Evolutionary conservation across 2,797 vertebrate species (phyloP).

Genomic region (Adelosebastes latens): DNA sequence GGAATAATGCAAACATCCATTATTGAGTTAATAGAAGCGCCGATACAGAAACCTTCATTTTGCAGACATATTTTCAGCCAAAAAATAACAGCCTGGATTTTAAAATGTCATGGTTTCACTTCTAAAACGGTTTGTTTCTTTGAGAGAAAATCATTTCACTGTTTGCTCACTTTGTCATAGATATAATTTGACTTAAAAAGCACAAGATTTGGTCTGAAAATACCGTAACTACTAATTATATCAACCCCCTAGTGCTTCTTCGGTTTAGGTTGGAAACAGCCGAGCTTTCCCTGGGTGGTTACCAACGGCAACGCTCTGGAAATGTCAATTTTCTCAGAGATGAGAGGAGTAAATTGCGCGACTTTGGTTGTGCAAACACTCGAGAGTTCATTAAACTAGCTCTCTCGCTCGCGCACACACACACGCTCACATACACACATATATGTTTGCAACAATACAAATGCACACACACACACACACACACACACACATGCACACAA

Average conservation of each 20-base stretch:
- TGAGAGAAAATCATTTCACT: not conserved
- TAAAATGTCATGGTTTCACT: slow-evolving; percentile 12
- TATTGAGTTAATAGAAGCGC: slow-evolving; percentile 27
- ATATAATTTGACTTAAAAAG: slow-evolving; percentile 9
- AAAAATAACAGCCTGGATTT: not conserved
- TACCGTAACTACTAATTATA: slow-evolving; percentile 43
- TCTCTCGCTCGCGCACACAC: not conserved
- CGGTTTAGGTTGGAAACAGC: slow-evolving; percentile 43
- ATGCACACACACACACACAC: not conserved
- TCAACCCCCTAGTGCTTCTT: slow-evolving; percentile 22
- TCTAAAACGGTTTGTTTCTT: not conserved
- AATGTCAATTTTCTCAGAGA: slow-evolving; percentile 70
- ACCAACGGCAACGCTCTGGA: slow-evolving; percentile 70
- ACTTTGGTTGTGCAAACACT: slow-evolving; percentile 72
- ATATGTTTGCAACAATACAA: slow-evolving; percentile 3
- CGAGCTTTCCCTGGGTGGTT: slow-evolving; percentile 74
- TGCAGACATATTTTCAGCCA: not conserved
- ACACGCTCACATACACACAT: slow-evolving; percentile 26
- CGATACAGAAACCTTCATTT: slow-evolving; percentile 8
- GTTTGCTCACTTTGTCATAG: not conserved
- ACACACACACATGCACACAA: not conserved
- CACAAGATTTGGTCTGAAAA: slow-evolving; percentile 19
- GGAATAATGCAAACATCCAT: slow-evolving; percentile 34
- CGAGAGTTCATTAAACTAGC: slow-evolving; percentile 67
- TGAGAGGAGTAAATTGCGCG: slow-evolving; percentile 61